Base-by-base conservation (phyloP, 2,888 invertebrate genomes). In the Gari tellinella region DNA sequence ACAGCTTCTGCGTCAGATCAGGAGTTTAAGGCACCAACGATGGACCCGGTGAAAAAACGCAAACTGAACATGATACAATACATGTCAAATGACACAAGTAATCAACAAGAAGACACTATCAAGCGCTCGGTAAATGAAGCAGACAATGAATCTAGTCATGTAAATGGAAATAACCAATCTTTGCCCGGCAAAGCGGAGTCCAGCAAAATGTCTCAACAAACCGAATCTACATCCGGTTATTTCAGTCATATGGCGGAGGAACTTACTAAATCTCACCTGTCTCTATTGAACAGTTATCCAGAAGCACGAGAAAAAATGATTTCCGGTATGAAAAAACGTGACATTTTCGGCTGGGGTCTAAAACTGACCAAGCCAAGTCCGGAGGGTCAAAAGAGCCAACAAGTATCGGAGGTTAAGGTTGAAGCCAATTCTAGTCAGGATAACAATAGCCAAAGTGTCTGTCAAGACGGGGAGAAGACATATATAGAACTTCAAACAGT, bases 401-500 rank as follows among this genome's bases (percentile, higher is more conserved):
- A 7, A 31, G 4, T 10, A 7, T 4, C 31, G 31, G 5, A 4
- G 31, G 5, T 10, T 10, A 31, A 4, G 31, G 10, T 10, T 7
- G 62, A 46, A 45, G 41, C 37, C 45, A 40, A 45, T 46, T 37
- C 31, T 40, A 51, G n/a, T 19, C 52, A 25, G 8, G 31, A 31
- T 31, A 52, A 25, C 1, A 55, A 37, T 8, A 48, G 51, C 12
- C 43, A 58, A 21, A 51, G 26, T 25, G 74, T 79, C 12, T 79
- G 75, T 53, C 46, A 55, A 26, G 75, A 75, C 48, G 75, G 75
- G 23, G 66, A 72, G n/a, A 79, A 79, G 61, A 79, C 79, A 1
- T 79, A 79, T 45, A 68, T 75, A 37, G 75, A 79, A 41, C 72
- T 79, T 2, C 79, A 79, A 41, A 79, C 79, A 15, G 79, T 79